These are phyloP conservation scores for Xiphophorus birchmanni DNA, from an alignment of 2,797 vertebrate genomes.

Conservation along the genomic window DNA sequence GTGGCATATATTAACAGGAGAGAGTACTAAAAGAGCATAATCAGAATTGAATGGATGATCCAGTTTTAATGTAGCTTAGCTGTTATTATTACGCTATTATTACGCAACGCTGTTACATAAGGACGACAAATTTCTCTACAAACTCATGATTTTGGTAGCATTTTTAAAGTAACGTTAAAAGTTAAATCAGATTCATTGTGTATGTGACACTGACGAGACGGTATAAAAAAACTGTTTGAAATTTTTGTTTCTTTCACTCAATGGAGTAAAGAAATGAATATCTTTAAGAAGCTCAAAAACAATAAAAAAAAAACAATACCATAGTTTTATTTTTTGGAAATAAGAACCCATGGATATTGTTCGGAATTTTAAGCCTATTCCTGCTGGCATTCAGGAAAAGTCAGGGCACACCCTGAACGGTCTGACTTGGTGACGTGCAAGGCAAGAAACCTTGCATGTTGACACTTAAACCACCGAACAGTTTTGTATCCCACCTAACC, in stretches of 20 bases:
- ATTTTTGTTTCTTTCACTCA: not conserved
- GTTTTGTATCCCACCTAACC: not conserved
- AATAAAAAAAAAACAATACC: not conserved
- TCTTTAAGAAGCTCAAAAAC: not conserved
- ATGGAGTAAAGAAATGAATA: not conserved
- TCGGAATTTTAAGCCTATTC: not conserved
- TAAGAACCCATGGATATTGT: not conserved
- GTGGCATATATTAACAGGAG: not conserved
- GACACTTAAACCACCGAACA: not conserved
- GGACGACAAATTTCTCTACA: not conserved
- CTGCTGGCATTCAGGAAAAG: not conserved
- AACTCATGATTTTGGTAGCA: not conserved
- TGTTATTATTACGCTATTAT: not conserved
- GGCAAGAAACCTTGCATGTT: not conserved
- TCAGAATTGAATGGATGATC: not conserved
- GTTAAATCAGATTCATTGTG: not conserved
- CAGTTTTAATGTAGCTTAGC: not conserved
- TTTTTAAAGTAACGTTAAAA: not conserved
- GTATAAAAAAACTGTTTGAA: not conserved
- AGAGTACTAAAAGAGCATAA: not conserved
- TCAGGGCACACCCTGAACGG: not conserved
- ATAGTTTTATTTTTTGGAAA: not conserved
- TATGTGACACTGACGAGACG: not conserved
- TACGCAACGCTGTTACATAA: not conserved
- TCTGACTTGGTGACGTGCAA: not conserved